Conservation (phyloP, 2,113 vertebrate species). For the Pelecanus crispus region DNA sequence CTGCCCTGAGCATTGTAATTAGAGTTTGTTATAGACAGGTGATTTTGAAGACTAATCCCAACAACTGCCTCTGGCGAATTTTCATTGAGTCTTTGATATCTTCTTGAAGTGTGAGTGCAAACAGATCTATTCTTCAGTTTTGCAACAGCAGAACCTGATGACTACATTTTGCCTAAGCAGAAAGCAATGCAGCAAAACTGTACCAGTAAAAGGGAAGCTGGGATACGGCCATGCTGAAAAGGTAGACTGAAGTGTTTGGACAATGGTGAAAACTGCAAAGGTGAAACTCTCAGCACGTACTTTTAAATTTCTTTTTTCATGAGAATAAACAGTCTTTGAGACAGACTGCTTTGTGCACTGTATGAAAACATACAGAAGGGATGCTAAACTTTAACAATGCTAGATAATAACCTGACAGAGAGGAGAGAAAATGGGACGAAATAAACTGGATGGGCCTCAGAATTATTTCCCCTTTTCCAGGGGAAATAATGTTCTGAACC, state of each 20-base stretch:
- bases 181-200: not conserved
- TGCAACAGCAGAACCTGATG: not conserved
- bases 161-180: not conserved
- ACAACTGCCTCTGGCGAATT: not conserved
- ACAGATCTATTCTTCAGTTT: not conserved
- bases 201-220: not conserved
- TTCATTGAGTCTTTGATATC: not conserved
- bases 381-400: not conserved
- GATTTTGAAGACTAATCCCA: not conserved
- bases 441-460: not conserved
- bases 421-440: not conserved
- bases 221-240: rapidly evolving
- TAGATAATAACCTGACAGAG: not conserved
- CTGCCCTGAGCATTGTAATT: not conserved
- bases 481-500: too few relatives aligned
- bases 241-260: not conserved
- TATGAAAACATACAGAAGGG: rapidly evolving
- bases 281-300: not conserved
- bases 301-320: not conserved
- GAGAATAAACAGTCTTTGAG: not conserved
- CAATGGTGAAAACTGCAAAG: not conserved
- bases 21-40: not conserved
- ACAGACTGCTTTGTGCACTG: not conserved
- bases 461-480: not conserved
- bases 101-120: not conserved